These are phyloP conservation scores for Samia ricini DNA, from an alignment of 1,140 invertebrate species.

Conservation along the genomic window DNA sequence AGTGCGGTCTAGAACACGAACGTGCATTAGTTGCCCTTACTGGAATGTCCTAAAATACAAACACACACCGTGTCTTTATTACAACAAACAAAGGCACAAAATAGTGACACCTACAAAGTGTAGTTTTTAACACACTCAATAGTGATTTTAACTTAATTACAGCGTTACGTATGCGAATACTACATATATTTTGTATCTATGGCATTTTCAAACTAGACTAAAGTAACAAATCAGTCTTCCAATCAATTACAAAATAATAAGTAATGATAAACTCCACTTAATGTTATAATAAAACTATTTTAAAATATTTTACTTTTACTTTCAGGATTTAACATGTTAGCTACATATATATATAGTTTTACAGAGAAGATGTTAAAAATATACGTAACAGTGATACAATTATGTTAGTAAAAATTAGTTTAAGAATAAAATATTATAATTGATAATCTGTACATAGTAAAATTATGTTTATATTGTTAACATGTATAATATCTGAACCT, in stretches of 20 bases:
- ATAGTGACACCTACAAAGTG: constrained; percentile 58
- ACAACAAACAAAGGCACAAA: constrained; percentile 73
- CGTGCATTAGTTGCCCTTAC: constrained; percentile 57
- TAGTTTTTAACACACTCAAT: constrained; percentile 55
- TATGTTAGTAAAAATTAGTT: not conserved
- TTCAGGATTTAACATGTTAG: constrained; percentile 37
- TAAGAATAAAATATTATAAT: not conserved
- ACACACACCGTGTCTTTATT: constrained; percentile 41
- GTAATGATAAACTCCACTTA: constrained; percentile 57
- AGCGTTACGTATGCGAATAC: constrained; percentile 45
- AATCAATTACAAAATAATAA: constrained; percentile 69
- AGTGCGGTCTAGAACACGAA: constrained; percentile 35
- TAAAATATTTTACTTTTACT: constrained; percentile 33
- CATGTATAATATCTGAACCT: not conserved
- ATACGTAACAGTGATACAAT: constrained; percentile 2
- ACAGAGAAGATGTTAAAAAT: constrained; percentile 21
- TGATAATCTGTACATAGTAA: not conserved
- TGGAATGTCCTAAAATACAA: constrained; percentile 74
- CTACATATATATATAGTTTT: constrained; percentile 6
- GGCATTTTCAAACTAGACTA: constrained; percentile 77
- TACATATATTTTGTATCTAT: constrained; percentile 65
- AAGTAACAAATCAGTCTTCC: constrained; percentile 76
- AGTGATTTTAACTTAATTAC: constrained; percentile 50
- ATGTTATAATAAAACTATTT: constrained; percentile 49
- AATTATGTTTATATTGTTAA: not conserved